Evolutionary conservation across 2,797 vertebrate genomes (phyloP).

Genomic region (Sebastolobus altivelis): DNA sequence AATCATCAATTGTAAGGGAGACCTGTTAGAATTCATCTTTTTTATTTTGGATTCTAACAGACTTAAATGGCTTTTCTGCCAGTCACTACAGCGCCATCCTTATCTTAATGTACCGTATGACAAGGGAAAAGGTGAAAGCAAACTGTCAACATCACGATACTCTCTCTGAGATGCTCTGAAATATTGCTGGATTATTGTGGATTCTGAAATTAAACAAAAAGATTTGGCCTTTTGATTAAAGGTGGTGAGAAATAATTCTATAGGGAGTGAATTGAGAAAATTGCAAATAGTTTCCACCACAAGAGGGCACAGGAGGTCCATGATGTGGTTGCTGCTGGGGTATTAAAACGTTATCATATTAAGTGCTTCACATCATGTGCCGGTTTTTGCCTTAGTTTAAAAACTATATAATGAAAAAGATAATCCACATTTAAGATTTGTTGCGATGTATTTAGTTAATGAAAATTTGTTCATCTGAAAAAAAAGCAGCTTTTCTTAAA

Average conservation of each 20-base stretch:
- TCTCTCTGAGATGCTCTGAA: not conserved
- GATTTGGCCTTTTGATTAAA: not conserved
- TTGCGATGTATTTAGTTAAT: conserved; percentile 47
- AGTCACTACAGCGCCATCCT: not conserved
- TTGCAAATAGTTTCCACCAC: conserved; percentile 55
- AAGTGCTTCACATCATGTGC: conserved; percentile 31
- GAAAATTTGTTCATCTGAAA: conserved; percentile 48
- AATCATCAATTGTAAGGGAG: not conserved
- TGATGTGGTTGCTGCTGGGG: not conserved
- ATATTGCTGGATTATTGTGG: not conserved
- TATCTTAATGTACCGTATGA: not conserved
- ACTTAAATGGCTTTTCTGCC: not conserved
- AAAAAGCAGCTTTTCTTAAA: conserved; percentile 51
- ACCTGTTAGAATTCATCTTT: not conserved
- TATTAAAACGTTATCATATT: conserved; percentile 33
- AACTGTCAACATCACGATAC: not conserved
- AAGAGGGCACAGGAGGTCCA: conserved; percentile 82
- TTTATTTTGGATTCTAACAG: not conserved
- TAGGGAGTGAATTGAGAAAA: not conserved
- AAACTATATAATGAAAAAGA: conserved; percentile 56
- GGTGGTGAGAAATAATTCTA: not conserved
- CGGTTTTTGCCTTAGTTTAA: conserved; percentile 52
- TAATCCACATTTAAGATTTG: conserved; percentile 62
- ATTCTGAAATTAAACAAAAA: not conserved
- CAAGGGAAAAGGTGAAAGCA: not conserved